Conservation (phyloP, 2,113 vertebrate species). For the Lepidothrix coronata region DNA sequence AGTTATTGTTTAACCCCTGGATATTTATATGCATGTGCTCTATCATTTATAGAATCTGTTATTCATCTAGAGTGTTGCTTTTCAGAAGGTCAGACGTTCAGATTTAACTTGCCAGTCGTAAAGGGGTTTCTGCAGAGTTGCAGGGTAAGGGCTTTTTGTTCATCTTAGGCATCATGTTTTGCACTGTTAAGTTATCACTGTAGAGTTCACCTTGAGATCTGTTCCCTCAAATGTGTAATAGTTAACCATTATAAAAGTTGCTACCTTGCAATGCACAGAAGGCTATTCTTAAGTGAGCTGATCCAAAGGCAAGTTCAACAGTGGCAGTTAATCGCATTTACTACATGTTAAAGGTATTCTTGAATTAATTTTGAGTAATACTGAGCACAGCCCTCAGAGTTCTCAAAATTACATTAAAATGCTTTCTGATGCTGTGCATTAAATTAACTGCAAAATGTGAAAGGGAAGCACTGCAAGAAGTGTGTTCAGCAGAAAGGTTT, state of each 20-base stretch:
- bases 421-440: background rate
- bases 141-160: background rate
- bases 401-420: background rate
- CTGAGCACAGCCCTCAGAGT: background rate
- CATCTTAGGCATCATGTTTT: background rate
- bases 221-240: background rate
- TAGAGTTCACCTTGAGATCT: background rate
- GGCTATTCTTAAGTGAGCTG: background rate
- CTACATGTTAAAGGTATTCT: background rate
- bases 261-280: background rate
- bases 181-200: background rate
- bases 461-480: background rate
- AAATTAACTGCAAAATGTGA: background rate
- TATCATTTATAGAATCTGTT: constrained; percentile 22
- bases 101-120: background rate
- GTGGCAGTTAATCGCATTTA: background rate
- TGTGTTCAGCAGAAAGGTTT: background rate
- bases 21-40: background rate
- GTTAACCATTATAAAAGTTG: background rate
- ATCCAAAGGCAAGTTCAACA: background rate
- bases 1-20: constrained; percentile 19
- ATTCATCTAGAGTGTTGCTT: background rate
- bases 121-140: background rate
- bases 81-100: background rate
- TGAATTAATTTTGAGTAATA: background rate